Evolutionary conservation across 1,140 invertebrate species (phyloP), one percentile per base, ranked within the genome.

Genomic region (Megathymus violae): DNA sequence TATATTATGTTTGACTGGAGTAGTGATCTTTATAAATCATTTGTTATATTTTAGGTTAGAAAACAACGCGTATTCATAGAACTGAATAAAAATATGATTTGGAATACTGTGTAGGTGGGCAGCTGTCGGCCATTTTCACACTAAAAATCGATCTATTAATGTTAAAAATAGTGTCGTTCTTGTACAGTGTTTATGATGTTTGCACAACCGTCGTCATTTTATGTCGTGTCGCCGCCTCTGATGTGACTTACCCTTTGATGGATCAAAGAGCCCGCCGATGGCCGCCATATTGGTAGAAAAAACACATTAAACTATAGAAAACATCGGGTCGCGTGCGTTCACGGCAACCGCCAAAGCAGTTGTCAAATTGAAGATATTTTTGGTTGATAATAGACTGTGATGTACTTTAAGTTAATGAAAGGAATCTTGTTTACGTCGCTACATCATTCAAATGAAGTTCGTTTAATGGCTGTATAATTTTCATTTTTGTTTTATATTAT

Each of bases 231-330:
- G 79, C 78, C 65, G 54, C 62, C 59, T 87, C 74, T 85, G 78
- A 82, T 74, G 71, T 66, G 50, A 68, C 74, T 54, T 38, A 52
- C 73, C 74, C 83, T 89, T 86, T 86, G 83, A 87, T 73, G 72
- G 76, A 78, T 88, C 80, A 88, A 88, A 89, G 73, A 59, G 52
- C 60, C 84, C 85, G 84, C 65, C 70, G 67, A 75, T 71, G 74
- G 72, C 77, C 72, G 77, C 79, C 80, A 80, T 87, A 82, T 87
- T 82, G 82, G 82, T 86, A 82, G 80, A 84, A 85, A 84, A 80
- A 87, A 85, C 84, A 89, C 81, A 82, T 88, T 78, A 84, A 80
- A 80, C 61, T 73, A 73, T 78, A 64, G 54, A 80, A 70, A 81
- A 78, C 78, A 76, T 76, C 54, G 31, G 50, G 48, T 19, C 51